phyloP scores from a whole-genome alignment of 2,888 invertebrate genomes.

The Ennomos quercinarius region DNA sequence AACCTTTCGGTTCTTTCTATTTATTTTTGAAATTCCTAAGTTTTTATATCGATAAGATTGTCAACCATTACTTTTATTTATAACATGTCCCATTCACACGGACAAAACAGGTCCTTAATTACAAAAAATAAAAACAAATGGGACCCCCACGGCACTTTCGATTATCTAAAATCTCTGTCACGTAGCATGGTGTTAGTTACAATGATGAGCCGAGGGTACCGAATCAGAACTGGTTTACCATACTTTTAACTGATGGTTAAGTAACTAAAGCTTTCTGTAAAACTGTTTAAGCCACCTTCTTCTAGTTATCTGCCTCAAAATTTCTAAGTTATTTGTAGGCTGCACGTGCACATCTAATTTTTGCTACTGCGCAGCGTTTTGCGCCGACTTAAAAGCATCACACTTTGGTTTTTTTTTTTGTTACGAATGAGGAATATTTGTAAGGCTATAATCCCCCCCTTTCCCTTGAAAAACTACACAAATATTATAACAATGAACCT shows the following conservation, averaged over 20 bases:
- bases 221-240: constrained; percentile 24
- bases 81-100: constrained; percentile 30
- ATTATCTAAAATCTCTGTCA: constrained; percentile 65
- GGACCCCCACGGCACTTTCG: constrained; percentile 49
- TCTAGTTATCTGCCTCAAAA: no score
- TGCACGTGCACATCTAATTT: no score
- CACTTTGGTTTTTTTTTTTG: no score
- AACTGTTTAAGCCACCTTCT: no score
- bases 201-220: constrained; percentile 49
- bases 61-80: constrained; percentile 40
- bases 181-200: constrained; percentile 69
- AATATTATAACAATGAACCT: no score
- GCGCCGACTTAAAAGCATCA: no score
- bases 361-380: no score
- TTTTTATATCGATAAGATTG: constrained; percentile 16
- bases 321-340: no score
- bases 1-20: constrained; percentile 13
- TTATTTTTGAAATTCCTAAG: constrained; percentile 24
- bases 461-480: no score
- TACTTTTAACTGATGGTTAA: constrained; percentile 8
- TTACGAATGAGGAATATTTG: no score
- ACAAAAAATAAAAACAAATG: constrained; percentile 50
- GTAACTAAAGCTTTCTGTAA: not conserved
- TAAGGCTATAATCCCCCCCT: no score
- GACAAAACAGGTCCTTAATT: constrained; percentile 42